Percentiles rank a stretch among this genome's conserved stretches.
Evolutionary conservation across 2,113 vertebrate species (phyloP).

Genomic region (Mesembrinibis cayennensis): DNA sequence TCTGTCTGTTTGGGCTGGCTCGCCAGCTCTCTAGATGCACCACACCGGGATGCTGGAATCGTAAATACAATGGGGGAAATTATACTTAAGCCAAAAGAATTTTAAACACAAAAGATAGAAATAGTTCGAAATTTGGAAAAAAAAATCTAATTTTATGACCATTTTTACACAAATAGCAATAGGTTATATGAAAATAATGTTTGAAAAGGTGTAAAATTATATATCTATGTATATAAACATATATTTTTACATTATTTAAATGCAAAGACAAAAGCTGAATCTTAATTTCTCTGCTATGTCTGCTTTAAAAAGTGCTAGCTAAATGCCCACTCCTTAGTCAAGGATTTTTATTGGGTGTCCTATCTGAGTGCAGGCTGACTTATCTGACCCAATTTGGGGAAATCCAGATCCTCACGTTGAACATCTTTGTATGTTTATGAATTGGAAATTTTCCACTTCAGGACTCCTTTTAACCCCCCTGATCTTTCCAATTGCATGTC

Average conservation of each 20-base stretch:
- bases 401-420: not conserved
- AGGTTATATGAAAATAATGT: not conserved
- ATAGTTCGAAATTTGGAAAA: not conserved
- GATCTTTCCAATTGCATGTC: conserved; percentile 34
- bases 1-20: not conserved
- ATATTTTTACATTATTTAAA: not conserved
- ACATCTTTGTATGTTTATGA: conserved; percentile 30
- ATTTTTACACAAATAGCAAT: not conserved
- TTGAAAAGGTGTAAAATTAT: not conserved
- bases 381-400: not conserved
- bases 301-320: not conserved
- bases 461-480: conserved; percentile 48
- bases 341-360: not conserved
- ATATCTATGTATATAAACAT: not conserved
- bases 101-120: not conserved
- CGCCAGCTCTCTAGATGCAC: not conserved
- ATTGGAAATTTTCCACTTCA: conserved; percentile 36
- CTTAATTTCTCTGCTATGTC: not conserved
- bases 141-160: not conserved
- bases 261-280: not conserved
- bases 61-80: not conserved
- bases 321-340: not conserved
- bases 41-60: not conserved
- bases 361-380: not conserved
- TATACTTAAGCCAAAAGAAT: not conserved